These are phyloP conservation scores for Nomada ruficornis DNA, from an alignment of 2,888 invertebrate species.

Conservation along the genomic window DNA sequence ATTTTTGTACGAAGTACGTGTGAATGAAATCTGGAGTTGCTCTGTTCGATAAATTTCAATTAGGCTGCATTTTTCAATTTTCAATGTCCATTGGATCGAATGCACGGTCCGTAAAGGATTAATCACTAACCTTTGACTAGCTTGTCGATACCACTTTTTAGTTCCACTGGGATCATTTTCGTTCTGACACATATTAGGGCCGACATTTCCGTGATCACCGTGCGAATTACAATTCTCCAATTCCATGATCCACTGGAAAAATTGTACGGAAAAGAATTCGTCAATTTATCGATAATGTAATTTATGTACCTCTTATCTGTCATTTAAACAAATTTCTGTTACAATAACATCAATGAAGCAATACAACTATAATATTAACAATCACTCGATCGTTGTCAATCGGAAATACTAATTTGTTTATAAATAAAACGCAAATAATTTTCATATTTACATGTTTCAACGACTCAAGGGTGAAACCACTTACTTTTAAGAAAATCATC, in stretches of 20 bases:
- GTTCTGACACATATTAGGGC: slow-evolving; percentile 69
- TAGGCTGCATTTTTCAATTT: background rate
- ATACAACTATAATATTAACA: background rate
- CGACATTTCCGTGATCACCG: slow-evolving; percentile 74
- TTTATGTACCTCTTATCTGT: background rate
- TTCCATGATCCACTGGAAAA: slow-evolving; percentile 76
- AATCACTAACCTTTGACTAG: slow-evolving; percentile 85
- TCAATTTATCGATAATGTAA: slow-evolving; percentile 20
- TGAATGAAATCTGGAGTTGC: no score
- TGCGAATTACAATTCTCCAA: no score
- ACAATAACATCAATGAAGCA: no score
- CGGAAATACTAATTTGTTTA: background rate
- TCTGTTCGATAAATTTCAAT: background rate
- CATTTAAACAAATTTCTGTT: background rate
- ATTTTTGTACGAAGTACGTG: no score
- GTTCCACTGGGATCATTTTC: slow-evolving; percentile 81
- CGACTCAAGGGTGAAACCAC: background rate
- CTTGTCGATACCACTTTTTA: slow-evolving; percentile 86
- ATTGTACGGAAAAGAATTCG: background rate
- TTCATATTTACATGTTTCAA: background rate
- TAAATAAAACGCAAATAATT: background rate
- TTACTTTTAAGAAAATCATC: background rate
- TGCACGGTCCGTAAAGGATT: background rate
- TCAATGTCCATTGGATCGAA: background rate
- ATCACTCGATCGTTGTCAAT: background rate